Base-by-base conservation (phyloP, 1,140 invertebrate genomes). In the Zaprionus nigranus region DNA sequence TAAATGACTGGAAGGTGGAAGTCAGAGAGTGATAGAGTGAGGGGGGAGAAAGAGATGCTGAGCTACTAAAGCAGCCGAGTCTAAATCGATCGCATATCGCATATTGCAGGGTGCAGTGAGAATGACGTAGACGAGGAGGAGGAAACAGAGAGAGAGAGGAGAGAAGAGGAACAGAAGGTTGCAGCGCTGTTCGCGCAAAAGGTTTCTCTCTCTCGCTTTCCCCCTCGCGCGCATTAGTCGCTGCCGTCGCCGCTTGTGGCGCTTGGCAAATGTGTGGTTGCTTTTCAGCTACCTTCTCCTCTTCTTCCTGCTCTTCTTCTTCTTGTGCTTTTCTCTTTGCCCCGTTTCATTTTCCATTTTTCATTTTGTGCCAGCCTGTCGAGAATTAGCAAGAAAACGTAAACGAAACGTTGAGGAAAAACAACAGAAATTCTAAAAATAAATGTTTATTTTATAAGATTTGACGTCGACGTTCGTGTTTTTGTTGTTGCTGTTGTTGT, bases 361-460 rank as follows among this genome's bases (percentile, higher is more conserved):
- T 81, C 79, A 82, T 82, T 87, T 86, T 69, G 40, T 43, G 68
- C 64, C 79, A 77, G 81, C 43, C 61, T 71, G 62, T 65, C 59
- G 62, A 75, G 64, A 79, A 79, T 78, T 79, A 79, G 63, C 56
- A 77, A 71, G 64, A 72, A 79, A 69, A 58, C 46, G 51, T 63
- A 77, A 65, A 54, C 74, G 69, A 74, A 57, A 78, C 36, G 58
- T 61, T 40, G 34, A 51, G 56, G 12, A 68, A 57, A 20, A 67
- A 58, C 54, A 71, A 53, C 75, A 61, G 67, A 51, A 63, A 24
- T 74, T 81, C 84, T 87, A 90, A 87, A 90, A 87, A 87, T 87
- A 90, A 85, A 90, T 90, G 78, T 90, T 90, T 90, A 88, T 88
- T 90, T 88, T 88, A 80, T 83, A 88, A 83, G 80, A 87, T 83